Conservation (phyloP, 2,888 invertebrate species). For the Criorhina ranunculi region DNA sequence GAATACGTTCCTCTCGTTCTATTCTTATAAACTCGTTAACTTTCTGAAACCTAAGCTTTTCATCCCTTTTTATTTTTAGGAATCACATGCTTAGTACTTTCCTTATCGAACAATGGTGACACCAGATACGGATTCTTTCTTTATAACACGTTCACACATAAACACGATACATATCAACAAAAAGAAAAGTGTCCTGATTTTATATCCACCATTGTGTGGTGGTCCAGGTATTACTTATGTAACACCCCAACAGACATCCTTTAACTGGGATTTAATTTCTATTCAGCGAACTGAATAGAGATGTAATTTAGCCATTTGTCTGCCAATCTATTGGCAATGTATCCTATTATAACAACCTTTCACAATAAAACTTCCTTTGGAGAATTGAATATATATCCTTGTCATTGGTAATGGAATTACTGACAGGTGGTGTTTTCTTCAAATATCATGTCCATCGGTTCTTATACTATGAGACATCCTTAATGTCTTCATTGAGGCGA, state of each 20-base stretch:
- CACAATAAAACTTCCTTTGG: background rate
- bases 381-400: background rate
- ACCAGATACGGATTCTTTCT: no score
- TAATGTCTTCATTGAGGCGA: background rate
- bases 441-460: constrained; percentile 1
- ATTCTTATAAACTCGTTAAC: no score
- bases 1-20: no score
- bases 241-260: background rate
- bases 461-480: background rate
- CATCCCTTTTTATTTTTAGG: no score
- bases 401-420: background rate
- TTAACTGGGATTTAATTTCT: background rate
- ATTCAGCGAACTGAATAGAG: background rate
- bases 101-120: no score
- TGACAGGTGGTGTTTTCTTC: background rate
- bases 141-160: no score
- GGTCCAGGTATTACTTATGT: no score
- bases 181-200: no score
- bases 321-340: background rate
- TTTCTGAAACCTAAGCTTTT: no score
- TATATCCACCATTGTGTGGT: no score
- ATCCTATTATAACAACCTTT: background rate
- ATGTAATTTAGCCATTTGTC: background rate
- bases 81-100: no score
- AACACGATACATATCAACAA: no score